These are phyloP conservation scores for Uloborus diversus DNA, from an alignment of 1,140 invertebrate species.

Conservation along the genomic window DNA sequence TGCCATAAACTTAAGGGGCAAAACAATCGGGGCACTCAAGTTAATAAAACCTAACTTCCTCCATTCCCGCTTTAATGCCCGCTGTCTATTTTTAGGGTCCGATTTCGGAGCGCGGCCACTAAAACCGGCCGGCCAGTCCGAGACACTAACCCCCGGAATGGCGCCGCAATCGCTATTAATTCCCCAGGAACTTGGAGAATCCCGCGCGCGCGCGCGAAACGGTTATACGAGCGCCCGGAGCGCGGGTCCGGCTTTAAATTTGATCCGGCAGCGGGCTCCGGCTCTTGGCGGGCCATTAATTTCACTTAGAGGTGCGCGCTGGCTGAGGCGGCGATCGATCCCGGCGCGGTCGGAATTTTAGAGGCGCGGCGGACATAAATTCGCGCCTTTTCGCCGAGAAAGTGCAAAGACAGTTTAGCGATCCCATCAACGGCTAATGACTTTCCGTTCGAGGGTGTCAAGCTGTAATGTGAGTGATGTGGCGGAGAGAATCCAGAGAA, in stretches of 20 bases:
- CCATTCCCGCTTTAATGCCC: too few relatives aligned
- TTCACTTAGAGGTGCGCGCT: constrained; percentile 36
- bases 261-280: constrained; percentile 37
- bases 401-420: constrained; percentile 56
- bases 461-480: constrained; percentile 55
- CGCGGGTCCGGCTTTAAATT: constrained; percentile 41
- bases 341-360: constrained; percentile 37
- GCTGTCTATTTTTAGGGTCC: background rate
- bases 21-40: background rate
- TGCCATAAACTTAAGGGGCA: background rate
- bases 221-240: background rate
- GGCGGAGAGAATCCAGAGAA: constrained; percentile 46
- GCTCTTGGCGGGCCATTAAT: constrained; percentile 43
- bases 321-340: constrained; percentile 11
- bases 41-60: background rate
- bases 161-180: constrained; percentile 49
- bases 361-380: constrained; percentile 51
- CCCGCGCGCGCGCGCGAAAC: background rate
- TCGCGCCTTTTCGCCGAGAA: constrained; percentile 38
- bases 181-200: too few relatives aligned
- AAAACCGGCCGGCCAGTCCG: too few relatives aligned
- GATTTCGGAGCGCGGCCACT: background rate
- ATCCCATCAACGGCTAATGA: constrained; percentile 55
- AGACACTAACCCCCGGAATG: background rate
- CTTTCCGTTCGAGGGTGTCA: constrained; percentile 53